These are phyloP conservation scores for Ditula angustiorana DNA, from an alignment of 2,888 invertebrate genomes.

Conservation along the genomic window DNA sequence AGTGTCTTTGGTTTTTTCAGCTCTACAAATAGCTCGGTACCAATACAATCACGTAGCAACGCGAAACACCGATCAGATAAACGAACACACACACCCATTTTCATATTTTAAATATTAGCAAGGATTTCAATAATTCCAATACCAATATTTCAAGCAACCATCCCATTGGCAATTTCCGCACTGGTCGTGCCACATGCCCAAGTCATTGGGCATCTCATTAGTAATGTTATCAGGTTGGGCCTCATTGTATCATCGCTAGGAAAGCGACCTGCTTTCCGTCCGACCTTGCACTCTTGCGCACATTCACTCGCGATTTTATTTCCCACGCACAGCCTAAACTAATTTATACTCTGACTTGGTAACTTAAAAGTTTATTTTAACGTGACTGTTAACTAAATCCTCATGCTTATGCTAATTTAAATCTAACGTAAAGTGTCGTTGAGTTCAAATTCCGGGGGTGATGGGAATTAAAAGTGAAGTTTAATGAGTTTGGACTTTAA, in stretches of 20 bases:
- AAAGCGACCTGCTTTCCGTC: conserved; percentile 34
- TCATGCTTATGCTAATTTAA: background rate
- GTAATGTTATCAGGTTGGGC: conserved; percentile 2
- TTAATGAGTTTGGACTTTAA: conserved; percentile 27
- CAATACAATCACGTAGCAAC: too few species aligned
- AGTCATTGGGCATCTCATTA: conserved; percentile 1
- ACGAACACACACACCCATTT: too few species aligned
- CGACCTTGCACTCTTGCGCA: conserved; percentile 33
- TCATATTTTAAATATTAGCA: too few species aligned
- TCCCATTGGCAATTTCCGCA: background rate
- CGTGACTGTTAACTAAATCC: background rate
- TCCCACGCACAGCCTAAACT: background rate
- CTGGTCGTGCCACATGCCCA: background rate
- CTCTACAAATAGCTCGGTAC: too few species aligned
- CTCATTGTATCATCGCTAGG: conserved; percentile 31
- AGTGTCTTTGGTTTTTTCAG: too few species aligned
- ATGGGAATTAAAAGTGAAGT: conserved; percentile 24
- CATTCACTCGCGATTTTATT: conserved; percentile 30
- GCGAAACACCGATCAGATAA: too few species aligned
- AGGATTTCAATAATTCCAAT: too few species aligned
- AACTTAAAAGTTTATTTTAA: background rate
- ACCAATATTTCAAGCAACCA: too few species aligned
- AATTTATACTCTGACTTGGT: background rate
- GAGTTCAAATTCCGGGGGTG: background rate
- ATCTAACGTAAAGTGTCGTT: background rate